Conservation (phyloP, 2,797 vertebrate genomes). For the Siniperca undulata region DNA sequence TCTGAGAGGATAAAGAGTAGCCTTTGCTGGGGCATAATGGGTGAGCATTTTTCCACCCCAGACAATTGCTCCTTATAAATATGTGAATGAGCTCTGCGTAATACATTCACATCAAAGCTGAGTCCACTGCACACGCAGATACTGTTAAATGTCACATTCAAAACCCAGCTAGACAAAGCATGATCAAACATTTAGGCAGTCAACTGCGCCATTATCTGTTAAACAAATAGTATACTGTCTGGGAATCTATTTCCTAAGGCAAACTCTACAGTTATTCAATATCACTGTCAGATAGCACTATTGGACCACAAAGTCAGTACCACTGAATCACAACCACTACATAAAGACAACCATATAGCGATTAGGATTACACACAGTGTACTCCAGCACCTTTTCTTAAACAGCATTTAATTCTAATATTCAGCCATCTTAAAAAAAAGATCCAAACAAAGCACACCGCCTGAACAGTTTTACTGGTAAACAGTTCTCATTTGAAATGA, state of each 20-base stretch:
- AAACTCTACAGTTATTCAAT: constrained; percentile 29
- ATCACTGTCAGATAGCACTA: constrained; percentile 19
- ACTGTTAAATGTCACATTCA: constrained; percentile 83
- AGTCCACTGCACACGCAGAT: constrained; percentile 75
- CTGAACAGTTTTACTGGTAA: constrained; percentile 41
- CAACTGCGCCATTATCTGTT: constrained; percentile 81
- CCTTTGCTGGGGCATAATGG: constrained; percentile 52
- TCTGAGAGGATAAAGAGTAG: constrained; percentile 42
- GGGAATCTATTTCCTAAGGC: constrained; percentile 37
- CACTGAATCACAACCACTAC: constrained; percentile 21
- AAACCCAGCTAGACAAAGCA: constrained; percentile 75
- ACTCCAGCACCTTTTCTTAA: neutral
- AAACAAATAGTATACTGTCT: constrained; percentile 69
- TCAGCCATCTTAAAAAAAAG: neutral
- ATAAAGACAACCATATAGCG: neutral
- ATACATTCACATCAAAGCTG: constrained; percentile 68
- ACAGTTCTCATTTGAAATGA: constrained; percentile 39
- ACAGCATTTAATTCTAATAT: constrained; percentile 10
- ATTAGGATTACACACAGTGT: neutral
- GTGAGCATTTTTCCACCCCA: constrained; percentile 36
- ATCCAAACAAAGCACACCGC: constrained; percentile 13
- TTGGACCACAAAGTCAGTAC: constrained; percentile 8
- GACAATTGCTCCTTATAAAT: constrained; percentile 51
- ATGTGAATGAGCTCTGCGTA: constrained; percentile 50
- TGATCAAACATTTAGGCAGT: constrained; percentile 81